These are phyloP conservation scores for Corythornis madagascariensis DNA, from an alignment of 2,113 vertebrate genomes.

Conservation along the genomic window DNA sequence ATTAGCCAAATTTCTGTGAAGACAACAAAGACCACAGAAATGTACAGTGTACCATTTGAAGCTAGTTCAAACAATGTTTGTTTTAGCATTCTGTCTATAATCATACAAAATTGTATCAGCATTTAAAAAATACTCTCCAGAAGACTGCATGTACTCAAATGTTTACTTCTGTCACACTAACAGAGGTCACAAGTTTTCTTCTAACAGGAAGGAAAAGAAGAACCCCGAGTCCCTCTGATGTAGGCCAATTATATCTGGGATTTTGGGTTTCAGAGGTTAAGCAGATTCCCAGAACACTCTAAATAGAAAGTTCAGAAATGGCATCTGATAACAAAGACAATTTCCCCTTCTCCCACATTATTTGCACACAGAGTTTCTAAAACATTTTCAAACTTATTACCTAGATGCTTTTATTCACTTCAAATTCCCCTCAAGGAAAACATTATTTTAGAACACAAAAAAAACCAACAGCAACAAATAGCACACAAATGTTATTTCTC, in stretches of 20 bases:
- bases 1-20: conserved; percentile 91
- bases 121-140: background rate
- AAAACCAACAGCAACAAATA: background rate
- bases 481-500: background rate
- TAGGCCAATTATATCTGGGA: background rate
- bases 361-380: background rate
- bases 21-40: conserved; percentile 17
- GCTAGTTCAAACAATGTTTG: background rate
- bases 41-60: background rate
- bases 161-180: conserved; percentile 13
- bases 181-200: background rate
- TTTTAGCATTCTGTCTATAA: background rate
- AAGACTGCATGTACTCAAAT: background rate
- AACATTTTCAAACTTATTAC: background rate
- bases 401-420: background rate
- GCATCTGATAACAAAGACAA: background rate
- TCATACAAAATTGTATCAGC: background rate
- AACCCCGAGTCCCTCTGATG: background rate
- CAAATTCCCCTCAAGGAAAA: background rate
- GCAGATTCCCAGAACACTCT: conserved; percentile 47
- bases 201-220: conserved; percentile 9
- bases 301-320: conserved; percentile 32
- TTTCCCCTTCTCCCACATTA: background rate
- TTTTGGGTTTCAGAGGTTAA: conserved; percentile 40
- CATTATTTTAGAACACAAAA: background rate